Conservation (phyloP, 2,113 vertebrate species). For the Lanius collurio region DNA sequence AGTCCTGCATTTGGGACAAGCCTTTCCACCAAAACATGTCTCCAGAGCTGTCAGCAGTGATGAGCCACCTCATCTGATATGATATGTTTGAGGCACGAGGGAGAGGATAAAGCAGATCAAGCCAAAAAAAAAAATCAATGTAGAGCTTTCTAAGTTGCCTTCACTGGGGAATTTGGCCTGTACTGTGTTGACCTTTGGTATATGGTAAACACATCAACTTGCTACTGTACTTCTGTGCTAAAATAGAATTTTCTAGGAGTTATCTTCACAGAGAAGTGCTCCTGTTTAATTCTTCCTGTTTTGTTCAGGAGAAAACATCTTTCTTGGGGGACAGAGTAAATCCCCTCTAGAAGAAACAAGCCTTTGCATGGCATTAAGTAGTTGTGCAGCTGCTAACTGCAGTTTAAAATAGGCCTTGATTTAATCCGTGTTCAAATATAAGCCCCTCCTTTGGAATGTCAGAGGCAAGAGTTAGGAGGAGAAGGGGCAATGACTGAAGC, state of each 20-base stretch:
- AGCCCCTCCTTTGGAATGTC: background rate
- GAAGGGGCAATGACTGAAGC: background rate
- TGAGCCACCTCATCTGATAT: background rate
- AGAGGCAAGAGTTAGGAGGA: background rate
- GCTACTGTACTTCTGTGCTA: background rate
- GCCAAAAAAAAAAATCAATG: background rate
- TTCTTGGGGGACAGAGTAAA: background rate
- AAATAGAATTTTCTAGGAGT: background rate
- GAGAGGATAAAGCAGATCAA: background rate
- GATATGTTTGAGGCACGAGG: background rate
- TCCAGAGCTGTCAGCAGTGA: background rate
- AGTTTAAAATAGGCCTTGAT: background rate
- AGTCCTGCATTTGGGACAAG: background rate
- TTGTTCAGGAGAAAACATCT: background rate
- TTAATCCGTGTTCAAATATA: background rate
- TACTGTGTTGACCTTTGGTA: background rate
- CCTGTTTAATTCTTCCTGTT: background rate
- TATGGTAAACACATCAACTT: background rate
- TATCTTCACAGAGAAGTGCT: background rate
- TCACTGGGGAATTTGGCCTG: background rate
- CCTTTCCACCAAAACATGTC: background rate
- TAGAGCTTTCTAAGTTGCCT: background rate
- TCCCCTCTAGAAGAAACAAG: background rate
- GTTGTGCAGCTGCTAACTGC: background rate
- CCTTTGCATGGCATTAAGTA: background rate